These are phyloP conservation scores for Neodiprion virginianus DNA, from an alignment of 1,140 invertebrate genomes.

Conservation along the genomic window DNA sequence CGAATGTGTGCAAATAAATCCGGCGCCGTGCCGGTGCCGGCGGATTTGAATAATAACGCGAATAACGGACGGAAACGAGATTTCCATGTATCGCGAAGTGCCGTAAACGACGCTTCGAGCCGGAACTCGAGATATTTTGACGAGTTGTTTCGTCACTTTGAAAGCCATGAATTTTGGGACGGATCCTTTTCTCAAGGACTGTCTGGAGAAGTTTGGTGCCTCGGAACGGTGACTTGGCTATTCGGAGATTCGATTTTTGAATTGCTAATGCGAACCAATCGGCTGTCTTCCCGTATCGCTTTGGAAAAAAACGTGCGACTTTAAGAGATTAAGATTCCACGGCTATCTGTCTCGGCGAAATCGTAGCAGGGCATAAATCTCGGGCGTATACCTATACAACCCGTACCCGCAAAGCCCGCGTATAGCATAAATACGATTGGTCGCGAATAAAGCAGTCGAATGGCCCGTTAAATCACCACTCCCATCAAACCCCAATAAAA, in stretches of 20 bases:
- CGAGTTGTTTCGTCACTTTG: not conserved
- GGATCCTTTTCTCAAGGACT: too few relatives aligned
- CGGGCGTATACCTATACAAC: not conserved
- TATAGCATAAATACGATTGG: not conserved
- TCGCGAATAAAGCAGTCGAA: slow-evolving; percentile 32
- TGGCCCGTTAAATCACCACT: slow-evolving; percentile 18
- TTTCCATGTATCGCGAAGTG: not conserved
- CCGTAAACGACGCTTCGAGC: not conserved
- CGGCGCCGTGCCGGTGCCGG: not conserved
- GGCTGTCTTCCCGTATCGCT: not conserved
- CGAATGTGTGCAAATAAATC: not conserved
- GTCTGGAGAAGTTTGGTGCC: too few relatives aligned
- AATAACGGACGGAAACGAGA: not conserved
- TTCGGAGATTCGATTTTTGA: too few relatives aligned
- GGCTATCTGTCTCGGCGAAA: not conserved
- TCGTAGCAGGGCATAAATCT: not conserved
- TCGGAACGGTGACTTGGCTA: too few relatives aligned
- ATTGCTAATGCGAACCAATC: too few relatives aligned
- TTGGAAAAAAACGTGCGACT: not conserved
- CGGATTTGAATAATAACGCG: not conserved
- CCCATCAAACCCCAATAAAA: slow-evolving; percentile 14
- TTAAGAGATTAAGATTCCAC: not conserved
- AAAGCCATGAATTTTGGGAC: not conserved
- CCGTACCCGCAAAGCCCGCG: too few relatives aligned
- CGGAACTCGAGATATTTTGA: not conserved